These are phyloP conservation scores for Ceratosolen solmsi DNA, from an alignment of 1,140 invertebrate genomes.

Conservation along the genomic window DNA sequence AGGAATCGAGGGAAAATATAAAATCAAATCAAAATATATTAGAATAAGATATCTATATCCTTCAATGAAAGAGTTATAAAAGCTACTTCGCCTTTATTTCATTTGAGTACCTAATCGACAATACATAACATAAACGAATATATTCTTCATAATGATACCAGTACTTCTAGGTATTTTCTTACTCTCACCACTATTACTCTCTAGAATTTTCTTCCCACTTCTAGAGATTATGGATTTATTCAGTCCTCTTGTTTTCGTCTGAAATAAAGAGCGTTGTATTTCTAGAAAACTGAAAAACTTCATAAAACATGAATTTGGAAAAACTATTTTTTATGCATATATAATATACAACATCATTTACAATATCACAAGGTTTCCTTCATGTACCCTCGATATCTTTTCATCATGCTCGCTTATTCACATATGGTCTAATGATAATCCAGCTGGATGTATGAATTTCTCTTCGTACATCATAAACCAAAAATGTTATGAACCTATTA, in stretches of 20 bases:
- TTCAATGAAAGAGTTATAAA: conserved; percentile 56
- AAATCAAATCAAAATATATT: conserved; percentile 23
- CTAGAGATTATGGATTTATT: not conserved
- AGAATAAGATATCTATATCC: conserved; percentile 52
- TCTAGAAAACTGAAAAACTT: conserved; percentile 45
- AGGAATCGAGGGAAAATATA: not conserved
- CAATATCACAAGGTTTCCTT: conserved; percentile 49
- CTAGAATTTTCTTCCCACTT: not conserved
- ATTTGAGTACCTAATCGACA: not conserved
- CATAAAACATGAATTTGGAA: conserved; percentile 55
- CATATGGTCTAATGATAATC: conserved; percentile 57
- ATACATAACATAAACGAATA: no score
- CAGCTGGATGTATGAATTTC: conserved; percentile 57
- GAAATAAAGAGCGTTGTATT: not conserved
- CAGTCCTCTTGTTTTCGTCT: conserved; percentile 14
- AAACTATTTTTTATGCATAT: conserved; percentile 60
- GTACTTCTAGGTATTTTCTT: no score
- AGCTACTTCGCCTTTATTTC: conserved; percentile 32
- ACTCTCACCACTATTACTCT: conserved; percentile 20
- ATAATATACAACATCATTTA: conserved; percentile 55
- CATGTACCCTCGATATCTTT: conserved; percentile 44
- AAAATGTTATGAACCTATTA: conserved; percentile 39
- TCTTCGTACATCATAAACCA: not conserved
- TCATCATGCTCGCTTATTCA: conserved; percentile 42
- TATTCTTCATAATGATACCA: no score